A percentile compares a stretch with the other conserved stretches of the same genome.
phyloP scores from a whole-genome alignment of 2,888 invertebrate species.

The Standfussiana lucernea region DNA sequence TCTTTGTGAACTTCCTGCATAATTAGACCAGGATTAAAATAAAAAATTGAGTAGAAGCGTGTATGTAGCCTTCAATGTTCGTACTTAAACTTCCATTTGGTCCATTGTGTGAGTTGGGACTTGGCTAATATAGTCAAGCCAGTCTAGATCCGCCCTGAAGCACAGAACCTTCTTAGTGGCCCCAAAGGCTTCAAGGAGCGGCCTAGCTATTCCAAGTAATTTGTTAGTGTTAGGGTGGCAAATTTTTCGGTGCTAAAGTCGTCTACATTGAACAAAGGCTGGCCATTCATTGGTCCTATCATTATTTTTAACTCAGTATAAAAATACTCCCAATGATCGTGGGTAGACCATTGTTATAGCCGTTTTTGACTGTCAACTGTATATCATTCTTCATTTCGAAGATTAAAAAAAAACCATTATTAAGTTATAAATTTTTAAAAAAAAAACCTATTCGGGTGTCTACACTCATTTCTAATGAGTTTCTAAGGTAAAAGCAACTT shows the following conservation, averaged over 20 bases:
- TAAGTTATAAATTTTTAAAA: too few species aligned
- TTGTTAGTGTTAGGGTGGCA: background rate
- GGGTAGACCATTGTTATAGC: background rate
- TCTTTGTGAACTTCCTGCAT: background rate
- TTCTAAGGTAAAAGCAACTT: too few species aligned
- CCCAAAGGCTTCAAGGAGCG: background rate
- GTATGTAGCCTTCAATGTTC: background rate
- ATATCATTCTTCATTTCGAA: background rate
- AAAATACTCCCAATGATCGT: background rate
- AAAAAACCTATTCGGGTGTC: too few species aligned
- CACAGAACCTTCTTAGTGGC: background rate
- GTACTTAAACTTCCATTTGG: background rate
- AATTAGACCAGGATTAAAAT: background rate
- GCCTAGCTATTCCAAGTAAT: background rate
- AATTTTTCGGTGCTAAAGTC: background rate
- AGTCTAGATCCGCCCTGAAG: background rate
- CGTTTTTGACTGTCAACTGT: background rate
- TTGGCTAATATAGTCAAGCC: background rate
- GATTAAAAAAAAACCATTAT: too few species aligned
- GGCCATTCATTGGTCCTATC: background rate
- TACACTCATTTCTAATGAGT: too few species aligned
- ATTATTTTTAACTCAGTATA: background rate
- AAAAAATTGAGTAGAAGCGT: background rate
- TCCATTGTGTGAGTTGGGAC: background rate
- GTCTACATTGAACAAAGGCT: background rate